Evolutionary conservation across 1,140 invertebrate species (phyloP).

Genomic region (Ceratosolen solmsi): DNA sequence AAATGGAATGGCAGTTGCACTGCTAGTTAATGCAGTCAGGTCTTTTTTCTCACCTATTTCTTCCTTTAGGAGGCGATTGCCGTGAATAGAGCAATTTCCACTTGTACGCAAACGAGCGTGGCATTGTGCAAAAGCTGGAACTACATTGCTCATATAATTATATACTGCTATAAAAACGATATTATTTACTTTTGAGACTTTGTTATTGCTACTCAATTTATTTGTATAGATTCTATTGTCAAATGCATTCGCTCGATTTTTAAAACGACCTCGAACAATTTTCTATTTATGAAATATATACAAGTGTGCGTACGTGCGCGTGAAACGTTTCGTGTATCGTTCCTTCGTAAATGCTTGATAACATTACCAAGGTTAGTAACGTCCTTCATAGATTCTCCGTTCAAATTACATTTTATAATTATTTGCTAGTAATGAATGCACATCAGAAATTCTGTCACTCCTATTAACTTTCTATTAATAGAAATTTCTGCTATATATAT

Average conservation of each 20-base stretch:
- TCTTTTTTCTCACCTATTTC: neutral
- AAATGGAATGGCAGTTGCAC: slow-evolving; percentile 30
- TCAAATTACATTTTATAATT: neutral
- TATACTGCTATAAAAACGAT: neutral
- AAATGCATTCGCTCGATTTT: neutral
- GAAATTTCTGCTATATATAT: neutral
- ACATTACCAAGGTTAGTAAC: neutral
- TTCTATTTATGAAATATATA: neutral
- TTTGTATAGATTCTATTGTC: neutral
- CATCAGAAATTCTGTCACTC: neutral
- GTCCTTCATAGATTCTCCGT: neutral
- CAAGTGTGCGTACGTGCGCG: neutral
- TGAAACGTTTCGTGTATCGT: neutral
- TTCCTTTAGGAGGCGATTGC: neutral
- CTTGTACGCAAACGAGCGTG: slow-evolving; percentile 9
- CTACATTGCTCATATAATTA: neutral
- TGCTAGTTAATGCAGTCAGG: neutral
- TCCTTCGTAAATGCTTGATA: neutral
- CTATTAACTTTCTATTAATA: neutral
- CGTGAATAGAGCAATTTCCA: slow-evolving; percentile 11
- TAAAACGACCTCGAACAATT: neutral
- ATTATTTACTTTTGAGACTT: neutral
- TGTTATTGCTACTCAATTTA: neutral
- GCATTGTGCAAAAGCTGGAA: neutral
- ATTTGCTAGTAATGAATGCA: neutral